Conservation (phyloP, 2,797 vertebrate species). For the Cossypha niveicapilla region DNA sequence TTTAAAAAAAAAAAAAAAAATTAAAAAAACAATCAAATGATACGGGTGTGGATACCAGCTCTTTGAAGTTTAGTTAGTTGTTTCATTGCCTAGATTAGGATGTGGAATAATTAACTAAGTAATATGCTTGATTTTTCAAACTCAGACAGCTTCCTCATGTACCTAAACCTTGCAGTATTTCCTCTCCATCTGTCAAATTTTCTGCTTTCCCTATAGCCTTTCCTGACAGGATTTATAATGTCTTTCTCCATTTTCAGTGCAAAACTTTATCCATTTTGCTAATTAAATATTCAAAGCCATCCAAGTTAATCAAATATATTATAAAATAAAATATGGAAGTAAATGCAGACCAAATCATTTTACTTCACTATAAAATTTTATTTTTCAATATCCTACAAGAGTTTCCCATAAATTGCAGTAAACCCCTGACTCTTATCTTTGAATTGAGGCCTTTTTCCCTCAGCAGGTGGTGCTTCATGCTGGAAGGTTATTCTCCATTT, state of each 20-base stretch:
- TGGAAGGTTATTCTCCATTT: background rate
- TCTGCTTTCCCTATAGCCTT: background rate
- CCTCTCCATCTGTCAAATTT: background rate
- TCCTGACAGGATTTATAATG: background rate
- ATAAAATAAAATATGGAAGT: background rate
- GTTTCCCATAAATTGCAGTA: background rate
- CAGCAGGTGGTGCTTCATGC: background rate
- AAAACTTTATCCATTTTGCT: background rate
- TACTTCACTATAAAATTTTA: background rate
- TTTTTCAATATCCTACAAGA: background rate
- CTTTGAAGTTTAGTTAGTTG: constrained; percentile 26
- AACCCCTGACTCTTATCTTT: background rate
- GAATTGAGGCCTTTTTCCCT: background rate
- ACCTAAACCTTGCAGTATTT: background rate
- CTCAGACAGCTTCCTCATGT: background rate
- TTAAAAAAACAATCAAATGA: background rate
- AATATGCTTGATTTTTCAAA: background rate
- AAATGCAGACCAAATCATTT: background rate
- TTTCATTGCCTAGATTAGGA: background rate
- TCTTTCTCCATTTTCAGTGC: background rate
- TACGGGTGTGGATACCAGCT: background rate
- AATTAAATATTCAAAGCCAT: background rate
- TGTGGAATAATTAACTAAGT: constrained; percentile 2
- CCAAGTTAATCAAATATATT: background rate
- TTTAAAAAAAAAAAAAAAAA: background rate